Evolutionary conservation across 2,113 vertebrate species (phyloP), one percentile per base, ranked within the genome.

Genomic region (human (Homo sapiens)): DNA sequence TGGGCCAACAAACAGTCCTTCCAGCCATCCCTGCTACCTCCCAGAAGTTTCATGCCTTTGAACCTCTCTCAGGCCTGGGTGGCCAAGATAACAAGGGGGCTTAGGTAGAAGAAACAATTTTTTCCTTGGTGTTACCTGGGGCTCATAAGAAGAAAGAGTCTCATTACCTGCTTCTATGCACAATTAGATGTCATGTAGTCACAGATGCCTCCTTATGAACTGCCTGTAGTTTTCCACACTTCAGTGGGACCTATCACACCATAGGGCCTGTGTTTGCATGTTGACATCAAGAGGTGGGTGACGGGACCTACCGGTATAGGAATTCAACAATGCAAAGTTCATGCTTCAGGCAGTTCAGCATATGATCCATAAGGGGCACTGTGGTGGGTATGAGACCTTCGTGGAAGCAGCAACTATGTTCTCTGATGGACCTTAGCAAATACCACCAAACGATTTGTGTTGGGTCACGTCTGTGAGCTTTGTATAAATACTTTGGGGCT

Each of bases 131-230:
- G 16, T 57, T 76, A 40, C n/a, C 35, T 55, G n/a, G 5, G 45
- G 40, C 45, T 89, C 75, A 35, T 18, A 79, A 87, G 40, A 86
- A 78, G 23, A 94, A 93, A 57, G 59, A 85, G 40, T 27, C 20
- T 8, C 3, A 3, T 61, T 68, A 16, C 12, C 52, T 92, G 38
- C 6, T 59, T 55, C 12, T 3, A 9, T 68, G 22, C 14, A 18
- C 40, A 64, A 4, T 72, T 72, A 92, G 27, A 6, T 95, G 72
- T 57, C 85, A 17, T 1, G 6, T 22, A 55, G 52, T 68, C 50
- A 30, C 10, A 25, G 30, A 13, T 25, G 55, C 27, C 13, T 57
- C 38, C n/a, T 32, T 55, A 38, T 59, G 23, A 35, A 17, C 4
- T 43, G 43, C 64, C 50, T 83, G 75, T 57, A 6, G 4, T 59